Evolutionary conservation across 2,888 invertebrate genomes (phyloP), one percentile per base, ranked within the genome.

Genomic region (Drosophila merina): DNA sequence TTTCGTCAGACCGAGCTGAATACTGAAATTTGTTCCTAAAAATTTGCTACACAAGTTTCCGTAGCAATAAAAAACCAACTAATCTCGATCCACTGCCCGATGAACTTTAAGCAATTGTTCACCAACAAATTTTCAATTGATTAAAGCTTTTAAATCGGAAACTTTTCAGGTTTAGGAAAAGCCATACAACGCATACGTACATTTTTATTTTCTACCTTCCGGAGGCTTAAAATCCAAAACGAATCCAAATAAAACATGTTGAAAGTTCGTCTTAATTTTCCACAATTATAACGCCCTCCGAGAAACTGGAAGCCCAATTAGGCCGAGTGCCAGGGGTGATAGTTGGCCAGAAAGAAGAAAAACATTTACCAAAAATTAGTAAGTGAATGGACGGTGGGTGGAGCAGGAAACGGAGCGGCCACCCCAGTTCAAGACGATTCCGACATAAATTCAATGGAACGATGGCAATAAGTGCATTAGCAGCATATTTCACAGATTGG

Each of bases 401-500:
- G 20, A 31, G 51, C 68, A 60, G 56, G 62, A 73, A 70, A 76
- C 48, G 67, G 66, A 62, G 42, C 45, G 64, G 57, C 64, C 69
- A 38, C 63, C 69, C 63, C 72, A 62, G 84, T 42, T 68, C 57
- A 72, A 76, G 82, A 70, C 73, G 74, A 66, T 74, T 67, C 60
- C 74, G 74, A 79, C 74, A 83, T 83, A 84, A 83, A 83, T 84
- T 84, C 83, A 83, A 84, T 84, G 78, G 81, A 52, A 64, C 76
- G 75, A 78, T 56, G 76, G 86, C 83, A 86, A 84, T 84, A 84
- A 84, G 83, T 84, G 86, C 86, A 84, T 84, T 84, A 84, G 83
- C 83, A 84, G 83, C 83, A 84, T 84, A 84, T 84, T 84, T 84
- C 80, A 84, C 83, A 84, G 83, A 84, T 84, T 84, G 86, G 86